These are phyloP conservation scores for Rhamphomyia laevipes DNA, from an alignment of 2,888 invertebrate species.

Conservation along the genomic window DNA sequence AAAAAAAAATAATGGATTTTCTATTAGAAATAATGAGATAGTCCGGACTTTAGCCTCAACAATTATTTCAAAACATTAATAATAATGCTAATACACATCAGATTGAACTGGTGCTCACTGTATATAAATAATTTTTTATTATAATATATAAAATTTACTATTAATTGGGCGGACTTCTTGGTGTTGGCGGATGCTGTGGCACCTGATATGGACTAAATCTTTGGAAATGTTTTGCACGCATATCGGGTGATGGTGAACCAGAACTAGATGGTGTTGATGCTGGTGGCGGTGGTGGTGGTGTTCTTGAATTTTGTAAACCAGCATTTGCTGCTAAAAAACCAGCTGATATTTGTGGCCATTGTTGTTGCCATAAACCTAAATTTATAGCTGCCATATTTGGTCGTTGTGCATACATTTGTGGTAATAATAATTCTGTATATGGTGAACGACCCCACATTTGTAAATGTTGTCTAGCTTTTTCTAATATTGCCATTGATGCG, in stretches of 20 bases:
- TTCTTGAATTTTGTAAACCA: conserved; percentile 16
- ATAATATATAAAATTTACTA: conserved; percentile 1
- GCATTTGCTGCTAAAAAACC: conserved; percentile 34
- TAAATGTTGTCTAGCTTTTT: conserved; percentile 37
- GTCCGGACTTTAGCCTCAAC: too few species aligned
- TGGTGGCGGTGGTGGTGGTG: conserved; percentile 24
- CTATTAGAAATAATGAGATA: too few species aligned
- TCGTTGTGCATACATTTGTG: conserved; percentile 36
- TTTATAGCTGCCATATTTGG: conserved; percentile 35
- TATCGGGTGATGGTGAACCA: conserved; percentile 36
- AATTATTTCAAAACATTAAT: too few species aligned
- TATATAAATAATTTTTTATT: too few species aligned
- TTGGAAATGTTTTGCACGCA: conserved; percentile 33
- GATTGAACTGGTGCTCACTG: too few species aligned
- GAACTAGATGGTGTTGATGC: conserved; percentile 35
- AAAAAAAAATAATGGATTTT: too few species aligned
- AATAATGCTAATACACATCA: too few species aligned
- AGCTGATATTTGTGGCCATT: conserved; percentile 38
- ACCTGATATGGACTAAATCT: conserved; percentile 32
- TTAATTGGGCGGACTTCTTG: conserved; percentile 30
- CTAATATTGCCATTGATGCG: conserved; percentile 34
- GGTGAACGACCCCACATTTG: conserved; percentile 39
- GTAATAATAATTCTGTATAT: conserved; percentile 37
- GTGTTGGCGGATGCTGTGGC: conserved; percentile 27
- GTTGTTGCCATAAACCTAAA: conserved; percentile 38